Conservation (phyloP, 2,113 vertebrate genomes). For the Cavia aperea region DNA sequence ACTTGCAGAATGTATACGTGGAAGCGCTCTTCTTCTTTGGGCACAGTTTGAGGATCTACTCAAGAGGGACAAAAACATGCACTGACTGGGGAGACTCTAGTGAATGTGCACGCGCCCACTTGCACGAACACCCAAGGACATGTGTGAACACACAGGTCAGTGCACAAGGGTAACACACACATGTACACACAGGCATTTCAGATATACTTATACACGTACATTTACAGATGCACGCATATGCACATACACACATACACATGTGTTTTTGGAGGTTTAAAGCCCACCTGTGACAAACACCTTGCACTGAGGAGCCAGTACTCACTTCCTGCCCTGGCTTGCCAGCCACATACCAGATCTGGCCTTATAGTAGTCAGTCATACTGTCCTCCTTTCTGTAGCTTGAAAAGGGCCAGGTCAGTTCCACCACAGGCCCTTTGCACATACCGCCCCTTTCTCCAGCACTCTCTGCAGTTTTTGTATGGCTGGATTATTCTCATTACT, state of each 20-base stretch:
- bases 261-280: background rate
- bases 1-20: conserved; percentile 97
- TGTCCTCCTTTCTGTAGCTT: background rate
- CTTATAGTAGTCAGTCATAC: background rate
- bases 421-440: background rate
- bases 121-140: background rate
- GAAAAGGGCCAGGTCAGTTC: background rate
- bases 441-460: background rate
- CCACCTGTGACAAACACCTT: background rate
- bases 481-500: background rate
- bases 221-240: fast-evolving
- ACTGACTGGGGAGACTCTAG: background rate
- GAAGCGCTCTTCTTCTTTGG: conserved; percentile 97
- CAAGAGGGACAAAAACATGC: background rate
- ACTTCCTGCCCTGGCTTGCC: background rate
- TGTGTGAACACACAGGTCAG: background rate
- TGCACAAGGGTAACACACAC: background rate
- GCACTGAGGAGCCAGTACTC: background rate
- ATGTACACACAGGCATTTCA: background rate
- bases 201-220: background rate
- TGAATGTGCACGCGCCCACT: fast-evolving
- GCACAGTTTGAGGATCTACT: conserved; percentile 95
- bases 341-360: background rate
- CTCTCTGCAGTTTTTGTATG: background rate
- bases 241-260: background rate